Evolutionary conservation across 1,140 invertebrate genomes (phyloP).

Genomic region (Drosophila subobscura): DNA sequence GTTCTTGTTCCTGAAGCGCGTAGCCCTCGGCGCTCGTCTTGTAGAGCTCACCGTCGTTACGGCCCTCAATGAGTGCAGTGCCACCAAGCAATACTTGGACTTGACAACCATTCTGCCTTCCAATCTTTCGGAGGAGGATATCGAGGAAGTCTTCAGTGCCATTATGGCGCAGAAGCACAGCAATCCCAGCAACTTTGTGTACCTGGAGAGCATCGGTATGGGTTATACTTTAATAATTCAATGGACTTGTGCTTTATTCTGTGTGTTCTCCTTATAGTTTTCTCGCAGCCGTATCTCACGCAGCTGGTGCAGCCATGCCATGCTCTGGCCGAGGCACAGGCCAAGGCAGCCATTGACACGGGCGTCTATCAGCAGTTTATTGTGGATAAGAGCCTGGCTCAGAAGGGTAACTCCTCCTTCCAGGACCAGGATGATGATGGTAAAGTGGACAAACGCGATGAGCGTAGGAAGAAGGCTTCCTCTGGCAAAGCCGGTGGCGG

Average conservation of each 20-base stretch:
- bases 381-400: slow-evolving; percentile 86
- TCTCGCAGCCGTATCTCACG: slow-evolving; percentile 88
- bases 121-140: slow-evolving; percentile 90
- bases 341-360: slow-evolving; percentile 88
- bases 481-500: slow-evolving; percentile 95
- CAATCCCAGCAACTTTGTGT: slow-evolving; percentile 83
- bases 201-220: slow-evolving; percentile 85
- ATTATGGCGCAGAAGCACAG: slow-evolving; percentile 85
- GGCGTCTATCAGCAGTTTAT: slow-evolving; percentile 87
- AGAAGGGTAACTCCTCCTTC: slow-evolving; percentile 59
- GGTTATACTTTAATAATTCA: neutral
- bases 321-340: slow-evolving; percentile 88
- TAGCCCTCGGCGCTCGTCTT: slow-evolving; percentile 87
- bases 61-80: slow-evolving; percentile 92
- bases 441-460: slow-evolving; percentile 92
- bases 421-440: slow-evolving; percentile 60
- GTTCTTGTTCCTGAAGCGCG: slow-evolving; percentile 89
- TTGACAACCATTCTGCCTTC: slow-evolving; percentile 91
- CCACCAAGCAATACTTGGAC: slow-evolving; percentile 91
- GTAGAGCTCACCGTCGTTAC: slow-evolving; percentile 84
- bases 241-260: slow-evolving; percentile 2
- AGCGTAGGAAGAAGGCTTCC: slow-evolving; percentile 93
- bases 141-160: slow-evolving; percentile 88
- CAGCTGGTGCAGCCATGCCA: slow-evolving; percentile 89
- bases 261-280: slow-evolving; percentile 75